These are phyloP conservation scores for Clamator glandarius DNA, from an alignment of 2,797 vertebrate species.

Conservation along the genomic window DNA sequence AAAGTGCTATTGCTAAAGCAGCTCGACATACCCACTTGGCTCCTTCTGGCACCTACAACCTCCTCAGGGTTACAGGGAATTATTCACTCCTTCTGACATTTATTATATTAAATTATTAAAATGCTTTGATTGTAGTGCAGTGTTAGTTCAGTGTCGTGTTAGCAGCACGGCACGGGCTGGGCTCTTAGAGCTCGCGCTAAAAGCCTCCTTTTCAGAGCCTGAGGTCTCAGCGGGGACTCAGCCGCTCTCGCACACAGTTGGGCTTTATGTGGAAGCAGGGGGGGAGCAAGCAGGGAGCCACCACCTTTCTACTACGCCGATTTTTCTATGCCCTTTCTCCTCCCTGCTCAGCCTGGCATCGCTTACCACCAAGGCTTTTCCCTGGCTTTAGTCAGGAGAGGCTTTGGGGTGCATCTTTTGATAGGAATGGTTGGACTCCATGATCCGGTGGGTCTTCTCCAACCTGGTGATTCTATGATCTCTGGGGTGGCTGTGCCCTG, in stretches of 20 bases:
- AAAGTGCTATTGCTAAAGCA: constrained; percentile 55
- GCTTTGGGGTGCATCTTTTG: not conserved
- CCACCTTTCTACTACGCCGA: not conserved
- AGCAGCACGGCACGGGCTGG: not conserved
- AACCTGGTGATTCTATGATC: no score
- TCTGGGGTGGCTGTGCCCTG: not conserved
- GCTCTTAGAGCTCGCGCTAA: not conserved
- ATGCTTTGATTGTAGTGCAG: constrained; percentile 48
- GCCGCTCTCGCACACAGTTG: constrained; percentile 38
- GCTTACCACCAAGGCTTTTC: not conserved
- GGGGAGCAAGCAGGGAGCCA: not conserved
- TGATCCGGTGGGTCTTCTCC: no score
- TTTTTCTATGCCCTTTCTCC: not conserved
- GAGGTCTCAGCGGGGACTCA: not conserved
- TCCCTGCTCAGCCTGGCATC: not conserved
- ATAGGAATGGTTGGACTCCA: no score
- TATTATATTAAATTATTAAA: constrained; percentile 66
- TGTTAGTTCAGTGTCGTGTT: constrained; percentile 64
- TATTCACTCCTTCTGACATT: constrained; percentile 66
- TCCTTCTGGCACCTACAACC: constrained; percentile 47
- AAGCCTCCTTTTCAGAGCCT: constrained; percentile 49
- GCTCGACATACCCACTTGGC: constrained; percentile 15
- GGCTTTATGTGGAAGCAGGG: constrained; percentile 3
- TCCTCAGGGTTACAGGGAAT: constrained; percentile 59
- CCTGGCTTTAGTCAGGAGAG: not conserved